phyloP scores from a whole-genome alignment of 2,888 invertebrate genomes.

The Chloroclystis v-ata region DNA sequence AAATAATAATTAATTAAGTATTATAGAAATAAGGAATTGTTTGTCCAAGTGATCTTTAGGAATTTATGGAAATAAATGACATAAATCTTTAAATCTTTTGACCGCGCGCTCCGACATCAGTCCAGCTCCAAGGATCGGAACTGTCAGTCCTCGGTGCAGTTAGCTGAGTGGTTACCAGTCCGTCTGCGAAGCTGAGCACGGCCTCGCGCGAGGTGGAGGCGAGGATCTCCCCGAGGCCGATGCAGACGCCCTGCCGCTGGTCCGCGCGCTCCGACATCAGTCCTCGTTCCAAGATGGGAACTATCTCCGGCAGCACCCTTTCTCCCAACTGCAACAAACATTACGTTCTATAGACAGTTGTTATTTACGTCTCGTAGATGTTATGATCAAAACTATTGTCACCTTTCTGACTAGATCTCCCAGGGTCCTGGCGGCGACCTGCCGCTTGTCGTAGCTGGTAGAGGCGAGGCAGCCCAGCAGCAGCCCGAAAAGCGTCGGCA shows the following conservation, averaged over 20 bases:
- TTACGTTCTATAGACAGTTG: neutral
- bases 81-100: too few species aligned
- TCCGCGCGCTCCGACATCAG: slow-evolving; percentile 94
- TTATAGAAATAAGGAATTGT: too few species aligned
- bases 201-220: slow-evolving; percentile 96
- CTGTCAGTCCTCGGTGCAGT: too few species aligned
- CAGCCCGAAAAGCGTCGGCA: slow-evolving; percentile 94
- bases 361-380: too few species aligned
- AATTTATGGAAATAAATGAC: too few species aligned
- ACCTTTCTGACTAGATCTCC: slow-evolving; percentile 96
- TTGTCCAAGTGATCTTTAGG: too few species aligned
- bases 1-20: too few species aligned
- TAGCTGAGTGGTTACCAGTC: slow-evolving; percentile 51
- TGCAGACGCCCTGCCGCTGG: slow-evolving; percentile 98
- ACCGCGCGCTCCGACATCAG: too few species aligned
- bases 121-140: too few species aligned
- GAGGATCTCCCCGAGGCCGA: slow-evolving; percentile 98
- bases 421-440: slow-evolving; percentile 96
- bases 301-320: slow-evolving; percentile 97
- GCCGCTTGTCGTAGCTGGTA: slow-evolving; percentile 96
- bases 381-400: neutral
- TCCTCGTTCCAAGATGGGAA: slow-evolving; percentile 97
- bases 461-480: slow-evolving; percentile 96
- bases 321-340: slow-evolving; percentile 85
- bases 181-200: slow-evolving; percentile 84